Base-by-base conservation (phyloP, 2,888 invertebrate genomes). In the Trissolcus brochymenae region DNA sequence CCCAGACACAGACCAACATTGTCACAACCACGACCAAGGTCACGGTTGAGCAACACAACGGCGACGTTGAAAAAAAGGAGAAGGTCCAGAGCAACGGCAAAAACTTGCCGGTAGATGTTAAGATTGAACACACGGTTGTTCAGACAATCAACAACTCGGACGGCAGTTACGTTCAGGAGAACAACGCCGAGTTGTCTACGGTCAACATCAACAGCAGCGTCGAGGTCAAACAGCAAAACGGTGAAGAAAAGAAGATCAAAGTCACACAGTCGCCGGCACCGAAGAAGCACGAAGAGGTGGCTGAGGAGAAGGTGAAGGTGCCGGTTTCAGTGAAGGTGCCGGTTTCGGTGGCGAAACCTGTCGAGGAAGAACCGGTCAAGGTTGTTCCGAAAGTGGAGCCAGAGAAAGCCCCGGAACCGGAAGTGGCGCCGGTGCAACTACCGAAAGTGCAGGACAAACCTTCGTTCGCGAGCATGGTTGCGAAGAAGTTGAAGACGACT, bases 131-230 rank as follows among this genome's bases (percentile, higher is more conserved):
- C 54, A 85, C 82, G 61, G 83, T 83, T 57, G 82, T 83, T 4
- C 83, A 85, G 6, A 84, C 81, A 9, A 81, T 81, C 46, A 86
- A 83, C 17, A 60, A 29, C n/a, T 14, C 54, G 3, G 70, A 61
- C 1, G 83, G 84, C 17, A 83, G 80, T 65, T 83, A 80, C 40
- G 79, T 81, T 6, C 72, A 77, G n/a, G 85, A 86, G 9, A 62
- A 46, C 13, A 84, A 85, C 11, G 81, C 72, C 29, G 86, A 84
- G 56, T 76, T 82, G 40, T 81, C 85, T 29, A 81, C 79, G 62
- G 82, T 86, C 17, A 86, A 84, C 80, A 84, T 84, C 74, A 84
- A 84, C 64, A 86, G 84, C 71, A 84, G 83, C 53, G 83, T 85
- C 19, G 84, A 86, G 77, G 82, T 85, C 11, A 85, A 85, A 40